phyloP scores from a whole-genome alignment of 2,888 invertebrate genomes.

The Periphyllus acericola region DNA sequence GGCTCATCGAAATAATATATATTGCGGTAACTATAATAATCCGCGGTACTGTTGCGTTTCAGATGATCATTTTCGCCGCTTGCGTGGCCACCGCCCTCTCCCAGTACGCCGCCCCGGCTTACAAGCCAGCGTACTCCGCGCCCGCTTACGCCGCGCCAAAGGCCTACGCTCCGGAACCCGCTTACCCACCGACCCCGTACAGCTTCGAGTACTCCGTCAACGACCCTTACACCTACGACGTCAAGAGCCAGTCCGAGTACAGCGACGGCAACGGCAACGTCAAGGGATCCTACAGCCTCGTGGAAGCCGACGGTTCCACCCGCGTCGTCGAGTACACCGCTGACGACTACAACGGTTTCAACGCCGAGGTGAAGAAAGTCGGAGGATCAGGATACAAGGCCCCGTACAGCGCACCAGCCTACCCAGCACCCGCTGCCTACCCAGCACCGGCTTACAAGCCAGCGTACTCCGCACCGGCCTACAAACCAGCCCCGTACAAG shows the following conservation, averaged over 20 bases:
- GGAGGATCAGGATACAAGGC: slow-evolving; percentile 41
- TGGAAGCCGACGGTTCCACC: slow-evolving; percentile 74
- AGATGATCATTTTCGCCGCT: slow-evolving; percentile 51
- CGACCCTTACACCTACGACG: slow-evolving; percentile 70
- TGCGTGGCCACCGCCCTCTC: slow-evolving; percentile 64
- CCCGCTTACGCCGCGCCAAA: neutral
- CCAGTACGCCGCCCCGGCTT: slow-evolving; percentile 19
- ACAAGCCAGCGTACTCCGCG: slow-evolving; percentile 11
- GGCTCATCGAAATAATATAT: no score
- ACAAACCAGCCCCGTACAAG: slow-evolving; percentile 8
- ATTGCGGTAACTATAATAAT: no score
- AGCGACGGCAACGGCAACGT: slow-evolving; percentile 70
- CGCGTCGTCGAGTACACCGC: slow-evolving; percentile 80
- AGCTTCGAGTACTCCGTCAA: slow-evolving; percentile 57
- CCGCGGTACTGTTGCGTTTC: no score
- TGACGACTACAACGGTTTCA: slow-evolving; percentile 80
- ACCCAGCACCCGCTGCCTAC: neutral
- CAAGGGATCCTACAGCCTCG: slow-evolving; percentile 20
- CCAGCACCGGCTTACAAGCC: neutral
- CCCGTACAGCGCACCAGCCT: slow-evolving; percentile 25
- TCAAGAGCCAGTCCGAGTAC: slow-evolving; percentile 71
- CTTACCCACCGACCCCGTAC: slow-evolving; percentile 39
- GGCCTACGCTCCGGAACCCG: neutral
- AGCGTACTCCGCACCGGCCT: neutral
- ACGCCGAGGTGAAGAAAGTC: slow-evolving; percentile 72